These are phyloP conservation scores for Mustelus asterias DNA, from an alignment of 2,113 vertebrate species.

Conservation along the genomic window DNA sequence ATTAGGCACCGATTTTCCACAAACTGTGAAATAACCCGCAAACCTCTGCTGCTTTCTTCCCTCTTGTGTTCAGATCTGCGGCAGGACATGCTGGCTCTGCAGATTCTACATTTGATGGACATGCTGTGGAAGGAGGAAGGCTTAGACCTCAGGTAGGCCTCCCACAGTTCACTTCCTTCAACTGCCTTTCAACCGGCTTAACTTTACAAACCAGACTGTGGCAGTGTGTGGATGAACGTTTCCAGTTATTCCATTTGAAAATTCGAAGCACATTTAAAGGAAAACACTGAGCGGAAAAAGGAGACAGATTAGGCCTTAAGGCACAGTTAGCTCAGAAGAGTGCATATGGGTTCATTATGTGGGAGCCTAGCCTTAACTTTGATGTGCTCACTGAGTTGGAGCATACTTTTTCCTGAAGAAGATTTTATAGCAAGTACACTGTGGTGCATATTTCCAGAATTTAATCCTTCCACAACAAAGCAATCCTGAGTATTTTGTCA, in stretches of 20 bases:
- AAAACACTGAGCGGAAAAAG: constrained; percentile 31
- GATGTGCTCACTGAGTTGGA: constrained; percentile 27
- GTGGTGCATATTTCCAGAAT: constrained; percentile 14
- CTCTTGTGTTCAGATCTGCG: constrained; percentile 65
- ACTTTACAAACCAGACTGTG: constrained; percentile 27
- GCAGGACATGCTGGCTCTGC: constrained; percentile 93
- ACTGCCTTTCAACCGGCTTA: constrained; percentile 11
- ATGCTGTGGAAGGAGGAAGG: constrained; percentile 92
- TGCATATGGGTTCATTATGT: constrained; percentile 39
- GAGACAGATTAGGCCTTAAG: constrained; percentile 38
- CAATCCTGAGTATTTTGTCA: background rate
- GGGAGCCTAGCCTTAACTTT: constrained; percentile 38
- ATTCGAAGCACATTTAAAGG: constrained; percentile 40
- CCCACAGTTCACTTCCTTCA: constrained; percentile 23
- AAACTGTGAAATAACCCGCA: background rate
- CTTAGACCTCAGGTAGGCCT: constrained; percentile 81
- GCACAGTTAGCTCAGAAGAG: constrained; percentile 38
- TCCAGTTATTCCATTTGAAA: constrained; percentile 38
- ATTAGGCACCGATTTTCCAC: background rate
- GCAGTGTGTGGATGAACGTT: background rate
- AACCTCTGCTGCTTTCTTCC: background rate
- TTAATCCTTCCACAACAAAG: constrained; percentile 32
- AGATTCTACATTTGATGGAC: constrained; percentile 91
- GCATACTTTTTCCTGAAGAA: constrained; percentile 30
- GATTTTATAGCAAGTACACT: background rate